These are phyloP conservation scores for Centruroides sculpturatus DNA, from an alignment of 1,140 invertebrate species.

Conservation along the genomic window DNA sequence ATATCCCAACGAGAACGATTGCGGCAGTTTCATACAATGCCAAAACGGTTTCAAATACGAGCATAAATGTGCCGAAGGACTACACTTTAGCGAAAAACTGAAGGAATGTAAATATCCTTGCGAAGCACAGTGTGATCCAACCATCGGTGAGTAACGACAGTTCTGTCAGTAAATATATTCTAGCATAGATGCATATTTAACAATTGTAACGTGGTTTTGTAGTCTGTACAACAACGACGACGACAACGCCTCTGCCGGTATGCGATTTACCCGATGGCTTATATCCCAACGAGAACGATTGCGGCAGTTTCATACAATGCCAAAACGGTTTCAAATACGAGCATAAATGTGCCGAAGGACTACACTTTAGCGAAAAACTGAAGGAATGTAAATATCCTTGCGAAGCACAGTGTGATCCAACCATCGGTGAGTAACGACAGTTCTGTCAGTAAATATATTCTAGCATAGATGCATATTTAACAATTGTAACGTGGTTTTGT, in stretches of 20 bases:
- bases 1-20: background rate
- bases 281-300: background rate
- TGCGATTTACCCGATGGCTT: background rate
- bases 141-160: too few relatives aligned
- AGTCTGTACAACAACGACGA: background rate
- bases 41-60: background rate
- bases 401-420: background rate
- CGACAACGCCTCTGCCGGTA: background rate
- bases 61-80: constrained; percentile 30
- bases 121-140: background rate
- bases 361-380: constrained; percentile 37
- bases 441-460: too few relatives aligned
- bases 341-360: constrained; percentile 30
- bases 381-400: constrained; percentile 36
- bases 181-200: too few relatives aligned
- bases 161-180: too few relatives aligned
- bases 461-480: too few relatives aligned
- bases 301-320: background rate
- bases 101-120: constrained; percentile 36
- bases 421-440: too few relatives aligned
- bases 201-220: too few relatives aligned
- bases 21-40: background rate
- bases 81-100: constrained; percentile 37
- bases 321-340: background rate
- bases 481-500: too few relatives aligned